phyloP scores from a whole-genome alignment of 2,888 invertebrate species.

The Elysia crispata region DNA sequence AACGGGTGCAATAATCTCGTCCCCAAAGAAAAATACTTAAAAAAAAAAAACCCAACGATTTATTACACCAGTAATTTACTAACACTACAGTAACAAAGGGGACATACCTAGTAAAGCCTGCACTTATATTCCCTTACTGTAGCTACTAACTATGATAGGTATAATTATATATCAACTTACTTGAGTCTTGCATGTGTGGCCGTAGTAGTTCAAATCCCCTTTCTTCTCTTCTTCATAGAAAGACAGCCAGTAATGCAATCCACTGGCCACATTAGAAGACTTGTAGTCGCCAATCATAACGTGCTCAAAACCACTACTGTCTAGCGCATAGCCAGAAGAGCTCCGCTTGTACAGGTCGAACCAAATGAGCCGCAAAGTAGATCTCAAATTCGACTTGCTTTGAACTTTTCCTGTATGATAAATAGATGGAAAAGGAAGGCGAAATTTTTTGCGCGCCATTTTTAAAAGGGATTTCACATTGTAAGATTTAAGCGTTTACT shows the following conservation, averaged over 20 bases:
- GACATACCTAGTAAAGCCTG: no score
- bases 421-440: no score
- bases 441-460: no score
- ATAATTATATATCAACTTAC: conserved; percentile 37
- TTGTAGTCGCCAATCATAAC: conserved; percentile 92
- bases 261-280: conserved; percentile 82
- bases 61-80: no score
- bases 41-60: no score
- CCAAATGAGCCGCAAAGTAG: conserved; percentile 78
- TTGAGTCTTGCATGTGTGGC: conserved; percentile 57
- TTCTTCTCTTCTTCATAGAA: conserved; percentile 86
- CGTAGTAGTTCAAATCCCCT: conserved; percentile 60
- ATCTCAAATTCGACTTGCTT: conserved; percentile 63
- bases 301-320: conserved; percentile 95
- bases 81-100: no score
- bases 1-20: no score
- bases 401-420: conserved; percentile 30
- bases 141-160: no score
- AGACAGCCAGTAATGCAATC: conserved; percentile 94
- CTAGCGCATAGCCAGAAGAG: conserved; percentile 80
- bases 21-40: no score
- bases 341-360: conserved; percentile 83
- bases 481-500: no score
- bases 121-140: no score
- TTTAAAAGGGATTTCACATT: no score